Evolutionary conservation across 1,140 invertebrate genomes (phyloP).

Genomic region (Hesperophylax magnus): DNA sequence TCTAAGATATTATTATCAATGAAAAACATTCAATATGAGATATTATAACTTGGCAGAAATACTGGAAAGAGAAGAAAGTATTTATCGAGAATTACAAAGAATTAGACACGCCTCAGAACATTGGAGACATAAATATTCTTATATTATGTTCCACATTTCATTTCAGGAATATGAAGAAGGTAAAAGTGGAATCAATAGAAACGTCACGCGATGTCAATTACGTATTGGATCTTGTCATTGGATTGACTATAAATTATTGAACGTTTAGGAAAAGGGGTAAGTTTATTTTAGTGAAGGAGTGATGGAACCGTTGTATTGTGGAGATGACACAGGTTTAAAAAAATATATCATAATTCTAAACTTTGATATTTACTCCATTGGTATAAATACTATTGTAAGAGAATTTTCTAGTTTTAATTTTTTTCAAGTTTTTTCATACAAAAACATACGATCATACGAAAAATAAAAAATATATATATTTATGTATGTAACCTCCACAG

Average conservation of each 20-base stretch:
- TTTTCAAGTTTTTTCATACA: too few species aligned
- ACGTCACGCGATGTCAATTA: constrained; percentile 12
- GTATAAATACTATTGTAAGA: too few species aligned
- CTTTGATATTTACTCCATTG: too few species aligned
- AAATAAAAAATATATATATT: too few species aligned
- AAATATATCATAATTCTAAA: too few species aligned
- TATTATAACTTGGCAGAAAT: background rate
- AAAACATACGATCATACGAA: too few species aligned
- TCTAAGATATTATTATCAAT: too few species aligned
- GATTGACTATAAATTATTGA: background rate
- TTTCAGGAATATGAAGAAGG: background rate
- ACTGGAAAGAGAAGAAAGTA: constrained; percentile 14
- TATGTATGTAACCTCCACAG: too few species aligned
- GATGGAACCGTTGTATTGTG: too few species aligned
- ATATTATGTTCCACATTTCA: constrained; percentile 18
- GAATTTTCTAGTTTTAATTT: too few species aligned
- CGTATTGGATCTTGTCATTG: background rate
- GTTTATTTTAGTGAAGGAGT: background rate
- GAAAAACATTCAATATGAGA: too few species aligned
- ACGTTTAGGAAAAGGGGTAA: background rate
- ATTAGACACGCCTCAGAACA: constrained; percentile 16
- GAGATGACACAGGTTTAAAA: too few species aligned
- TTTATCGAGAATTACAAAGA: background rate
- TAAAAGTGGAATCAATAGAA: background rate
- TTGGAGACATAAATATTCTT: constrained; percentile 4